These are phyloP conservation scores for Pelvicachromis taeniatus DNA, from an alignment of 2,113 vertebrate species.

Conservation along the genomic window DNA sequence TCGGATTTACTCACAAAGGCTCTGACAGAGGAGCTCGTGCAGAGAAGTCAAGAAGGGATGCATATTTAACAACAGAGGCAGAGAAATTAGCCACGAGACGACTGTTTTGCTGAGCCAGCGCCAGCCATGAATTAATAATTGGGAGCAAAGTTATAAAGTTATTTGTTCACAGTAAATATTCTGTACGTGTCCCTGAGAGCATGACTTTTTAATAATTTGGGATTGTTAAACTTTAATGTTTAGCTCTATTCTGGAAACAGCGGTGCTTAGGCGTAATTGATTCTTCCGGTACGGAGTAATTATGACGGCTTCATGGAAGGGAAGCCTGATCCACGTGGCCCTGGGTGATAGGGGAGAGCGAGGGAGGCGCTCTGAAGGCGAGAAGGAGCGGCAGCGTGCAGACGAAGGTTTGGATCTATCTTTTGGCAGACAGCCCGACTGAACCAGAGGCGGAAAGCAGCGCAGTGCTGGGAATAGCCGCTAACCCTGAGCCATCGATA, in stretches of 20 bases:
- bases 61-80: constrained; percentile 70
- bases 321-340: constrained; percentile 49
- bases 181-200: constrained; percentile 67
- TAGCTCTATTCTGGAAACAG: constrained; percentile 65
- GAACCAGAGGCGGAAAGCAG: constrained; percentile 5
- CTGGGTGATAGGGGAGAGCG: constrained; percentile 33
- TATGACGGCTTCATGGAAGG: constrained; percentile 46
- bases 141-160: constrained; percentile 68
- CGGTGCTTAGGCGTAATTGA: constrained; percentile 72
- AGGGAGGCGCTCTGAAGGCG: constrained; percentile 5
- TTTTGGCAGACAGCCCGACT: constrained; percentile 17
- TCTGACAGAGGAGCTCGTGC: constrained; percentile 30
- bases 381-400: not conserved
- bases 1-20: constrained; percentile 16
- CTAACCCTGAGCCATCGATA: constrained; percentile 7
- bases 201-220: constrained; percentile 68
- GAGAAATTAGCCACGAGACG: constrained; percentile 57
- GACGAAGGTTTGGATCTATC: constrained; percentile 8
- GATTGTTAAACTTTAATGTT: constrained; percentile 74
- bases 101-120: constrained; percentile 41
- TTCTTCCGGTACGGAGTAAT: constrained; percentile 63
- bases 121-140: constrained; percentile 71
- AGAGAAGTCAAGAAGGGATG: constrained; percentile 53
- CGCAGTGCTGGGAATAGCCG: constrained; percentile 17
- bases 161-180: constrained; percentile 80